Evolutionary conservation across 2,888 invertebrate species (phyloP).

Genomic region (Xestia xanthographa): DNA sequence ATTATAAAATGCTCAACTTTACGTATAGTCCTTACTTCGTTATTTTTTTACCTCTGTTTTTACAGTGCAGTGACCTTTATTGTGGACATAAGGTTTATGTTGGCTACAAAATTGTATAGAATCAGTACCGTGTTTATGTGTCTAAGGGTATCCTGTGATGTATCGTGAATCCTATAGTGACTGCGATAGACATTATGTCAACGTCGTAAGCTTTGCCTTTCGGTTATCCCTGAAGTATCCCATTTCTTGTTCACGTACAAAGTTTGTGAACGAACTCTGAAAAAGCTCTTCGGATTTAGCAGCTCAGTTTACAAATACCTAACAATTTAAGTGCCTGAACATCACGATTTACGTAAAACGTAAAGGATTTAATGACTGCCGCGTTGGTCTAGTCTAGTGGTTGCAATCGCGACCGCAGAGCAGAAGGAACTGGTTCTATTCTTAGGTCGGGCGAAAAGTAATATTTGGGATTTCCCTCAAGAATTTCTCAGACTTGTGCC

Average conservation of each 20-base stretch:
- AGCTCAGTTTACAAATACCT: slow-evolving; percentile 3
- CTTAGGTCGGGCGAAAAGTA: neutral
- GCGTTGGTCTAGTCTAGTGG: neutral
- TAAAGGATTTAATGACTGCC: neutral
- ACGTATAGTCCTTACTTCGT: neutral
- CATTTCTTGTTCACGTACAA: slow-evolving; percentile 52
- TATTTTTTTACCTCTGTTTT: neutral
- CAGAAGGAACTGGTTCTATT: neutral
- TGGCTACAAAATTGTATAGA: neutral
- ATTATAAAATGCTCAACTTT: slow-evolving; percentile 16
- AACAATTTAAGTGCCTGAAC: neutral
- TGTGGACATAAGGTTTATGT: neutral
- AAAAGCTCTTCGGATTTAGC: slow-evolving; percentile 14
- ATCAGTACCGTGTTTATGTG: neutral
- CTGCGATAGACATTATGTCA: slow-evolving; percentile 36
- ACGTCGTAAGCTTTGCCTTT: slow-evolving; percentile 38
- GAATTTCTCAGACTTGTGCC: neutral
- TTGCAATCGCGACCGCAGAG: neutral
- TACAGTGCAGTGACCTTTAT: neutral
- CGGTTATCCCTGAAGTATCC: slow-evolving; percentile 50
- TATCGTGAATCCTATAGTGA: slow-evolving; percentile 40
- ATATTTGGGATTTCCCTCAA: neutral
- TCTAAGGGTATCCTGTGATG: slow-evolving; percentile 12
- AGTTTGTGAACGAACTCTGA: slow-evolving; percentile 50
- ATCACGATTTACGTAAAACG: slow-evolving; percentile 1